Base-by-base conservation (phyloP, 2,888 invertebrate genomes). In the Ormyrus thymus region DNA sequence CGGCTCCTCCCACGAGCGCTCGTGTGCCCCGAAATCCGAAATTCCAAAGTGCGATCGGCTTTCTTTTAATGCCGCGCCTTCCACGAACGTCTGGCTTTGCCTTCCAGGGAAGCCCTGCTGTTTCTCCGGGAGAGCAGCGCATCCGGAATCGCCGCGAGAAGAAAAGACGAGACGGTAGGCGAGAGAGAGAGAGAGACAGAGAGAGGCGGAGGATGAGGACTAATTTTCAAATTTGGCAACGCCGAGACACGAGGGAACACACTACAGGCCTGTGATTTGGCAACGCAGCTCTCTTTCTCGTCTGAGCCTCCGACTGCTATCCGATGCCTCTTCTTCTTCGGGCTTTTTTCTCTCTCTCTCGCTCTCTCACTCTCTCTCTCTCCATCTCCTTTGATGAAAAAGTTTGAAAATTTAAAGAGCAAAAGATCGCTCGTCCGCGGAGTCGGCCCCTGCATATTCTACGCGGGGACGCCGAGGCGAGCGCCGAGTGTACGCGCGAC, bases 201-300 rank as follows among this genome's bases (percentile, higher is more conserved):
- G 48, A 58, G 59, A 59, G 51, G 66, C 61, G 53, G 75, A 68
- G 45, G 46, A 45, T 10, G 76, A 75, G 77, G 74, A 76, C 76
- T 80, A 80, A 78, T 80, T 80, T 80, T 80, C 80, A 78, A 80
- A 80, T 80, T 80, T 80, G 80, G 80, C 80, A 80, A 80, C 80
- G 75, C 75, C 74, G 80, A 58, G 61, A 45, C 75, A 61, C 74
- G 69, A 59, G 65, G 64, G 51, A 29, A 50, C 66, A 29, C 29
- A 29, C 29, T 29, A 29, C 29, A 29, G 29, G 29, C 29, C 72
- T 51, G 78, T 75, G 80, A 80, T 80, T 80, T 80, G 80, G 80
- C 80, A 80, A 80, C 80, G 62, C 70, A 66, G 80, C 80, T 58
- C 59, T 64, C 64, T 73, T 73, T 73, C 29, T 73, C 61, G 61